Percentiles rank a stretch among this genome's conserved stretches.
Evolutionary conservation across 2,113 vertebrate species (phyloP).

Genomic region (Leptodactylus fuscus): DNA sequence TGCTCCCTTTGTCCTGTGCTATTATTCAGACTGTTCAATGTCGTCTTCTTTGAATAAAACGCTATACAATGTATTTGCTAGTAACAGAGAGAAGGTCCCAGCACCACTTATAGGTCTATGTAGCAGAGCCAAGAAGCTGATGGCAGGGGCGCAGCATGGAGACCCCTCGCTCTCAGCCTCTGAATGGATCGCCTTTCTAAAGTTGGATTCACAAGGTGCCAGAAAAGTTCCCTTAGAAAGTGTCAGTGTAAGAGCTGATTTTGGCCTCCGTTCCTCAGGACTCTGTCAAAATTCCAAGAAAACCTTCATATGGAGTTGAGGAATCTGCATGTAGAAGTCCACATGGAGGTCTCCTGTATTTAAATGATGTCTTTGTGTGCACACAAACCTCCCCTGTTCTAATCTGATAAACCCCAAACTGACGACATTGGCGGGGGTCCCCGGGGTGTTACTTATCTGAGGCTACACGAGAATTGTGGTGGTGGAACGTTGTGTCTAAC

Average conservation of each 20-base stretch:
- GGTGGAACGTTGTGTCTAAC: background rate
- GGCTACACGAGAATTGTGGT: background rate
- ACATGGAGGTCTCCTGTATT: constrained; percentile 27
- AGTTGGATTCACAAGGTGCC: constrained; percentile 31
- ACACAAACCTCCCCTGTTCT: constrained; percentile 26
- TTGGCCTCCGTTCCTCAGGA: constrained; percentile 18
- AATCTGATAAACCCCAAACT: constrained; percentile 27
- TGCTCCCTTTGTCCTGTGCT: no score
- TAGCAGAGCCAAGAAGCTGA: background rate
- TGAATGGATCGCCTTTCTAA: constrained; percentile 37
- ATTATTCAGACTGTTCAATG: no score
- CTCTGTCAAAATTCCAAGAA: constrained; percentile 46
- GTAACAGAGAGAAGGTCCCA: background rate
- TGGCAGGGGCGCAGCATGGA: background rate
- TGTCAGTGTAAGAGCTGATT: constrained; percentile 48
- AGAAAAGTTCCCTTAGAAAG: constrained; percentile 15
- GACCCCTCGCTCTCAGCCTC: constrained; percentile 3
- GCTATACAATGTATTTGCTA: no score
- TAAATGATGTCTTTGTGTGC: constrained; percentile 42
- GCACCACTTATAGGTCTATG: background rate
- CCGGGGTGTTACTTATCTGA: background rate
- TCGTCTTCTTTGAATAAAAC: no score
- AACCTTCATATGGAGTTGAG: constrained; percentile 32
- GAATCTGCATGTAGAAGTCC: constrained; percentile 6
- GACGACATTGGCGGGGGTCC: background rate